phyloP scores from a whole-genome alignment of 2,113 vertebrate species.

The Spheniscus mendiculus region DNA sequence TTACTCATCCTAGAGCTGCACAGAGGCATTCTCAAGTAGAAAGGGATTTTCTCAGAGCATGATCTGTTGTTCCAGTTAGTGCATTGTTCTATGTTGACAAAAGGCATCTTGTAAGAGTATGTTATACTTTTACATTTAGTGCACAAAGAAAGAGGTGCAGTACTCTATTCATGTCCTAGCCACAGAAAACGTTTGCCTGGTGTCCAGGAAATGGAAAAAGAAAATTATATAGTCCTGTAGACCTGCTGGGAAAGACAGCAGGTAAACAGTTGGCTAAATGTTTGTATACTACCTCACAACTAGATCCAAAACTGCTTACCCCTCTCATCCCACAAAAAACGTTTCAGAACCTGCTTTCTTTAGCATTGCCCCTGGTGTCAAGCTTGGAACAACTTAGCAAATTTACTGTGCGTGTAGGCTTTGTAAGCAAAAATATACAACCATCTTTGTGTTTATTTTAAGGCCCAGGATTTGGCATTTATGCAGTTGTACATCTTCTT shows the following conservation, averaged over 20 bases:
- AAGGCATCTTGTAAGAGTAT: not conserved
- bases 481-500: conserved; percentile 93
- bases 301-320: not conserved
- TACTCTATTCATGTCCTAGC: fast-evolving
- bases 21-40: not conserved
- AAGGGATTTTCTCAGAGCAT: not conserved
- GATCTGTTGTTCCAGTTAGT: not conserved
- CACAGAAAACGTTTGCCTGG: not conserved
- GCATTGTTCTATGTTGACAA: not conserved
- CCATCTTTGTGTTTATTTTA: conserved; percentile 42
- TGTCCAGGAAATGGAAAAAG: not conserved
- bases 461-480: conserved; percentile 98
- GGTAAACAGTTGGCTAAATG: not conserved
- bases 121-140: not conserved
- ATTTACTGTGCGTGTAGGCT: not conserved
- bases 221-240: not conserved
- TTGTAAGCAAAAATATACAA: not conserved
- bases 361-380: not conserved
- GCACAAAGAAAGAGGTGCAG: not conserved
- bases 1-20: not conserved
- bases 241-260: not conserved
- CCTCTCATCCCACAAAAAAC: not conserved
- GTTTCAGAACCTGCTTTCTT: not conserved
- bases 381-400: not conserved
- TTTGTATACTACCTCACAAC: not conserved